Conservation (phyloP, 1,140 invertebrate species). For the Dolichoris vasculosae region DNA sequence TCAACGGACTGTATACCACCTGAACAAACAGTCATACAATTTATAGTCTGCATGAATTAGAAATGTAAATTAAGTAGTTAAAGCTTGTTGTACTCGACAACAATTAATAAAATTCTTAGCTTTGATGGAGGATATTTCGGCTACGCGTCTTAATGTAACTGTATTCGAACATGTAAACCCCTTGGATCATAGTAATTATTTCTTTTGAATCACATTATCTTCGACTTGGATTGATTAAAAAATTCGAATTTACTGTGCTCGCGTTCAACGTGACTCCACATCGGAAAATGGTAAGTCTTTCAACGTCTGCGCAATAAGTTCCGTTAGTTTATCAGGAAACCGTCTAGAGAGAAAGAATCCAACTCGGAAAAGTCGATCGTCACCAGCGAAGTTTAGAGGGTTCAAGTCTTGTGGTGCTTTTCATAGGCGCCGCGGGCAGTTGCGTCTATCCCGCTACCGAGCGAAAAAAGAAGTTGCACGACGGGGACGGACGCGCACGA, state of each 20-base stretch:
- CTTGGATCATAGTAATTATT: background rate
- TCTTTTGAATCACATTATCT: background rate
- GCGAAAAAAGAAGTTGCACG: conserved; percentile 39
- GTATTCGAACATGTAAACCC: background rate
- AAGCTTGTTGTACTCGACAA: background rate
- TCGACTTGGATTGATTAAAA: background rate
- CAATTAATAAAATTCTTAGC: background rate
- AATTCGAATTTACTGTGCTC: too few species aligned
- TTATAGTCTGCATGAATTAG: background rate
- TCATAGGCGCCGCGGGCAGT: too few species aligned
- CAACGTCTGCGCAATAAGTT: too few species aligned
- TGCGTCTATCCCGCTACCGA: conserved; percentile 16
- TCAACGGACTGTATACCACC: too few species aligned
- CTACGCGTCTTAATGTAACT: background rate
- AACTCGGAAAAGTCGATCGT: too few species aligned
- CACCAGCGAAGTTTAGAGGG: background rate
- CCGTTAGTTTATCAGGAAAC: background rate
- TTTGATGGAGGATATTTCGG: background rate
- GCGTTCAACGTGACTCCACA: too few species aligned
- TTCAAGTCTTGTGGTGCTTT: background rate
- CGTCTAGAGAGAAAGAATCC: background rate
- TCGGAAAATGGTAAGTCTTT: background rate
- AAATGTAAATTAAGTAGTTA: background rate
- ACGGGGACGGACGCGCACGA: conserved; percentile 25
- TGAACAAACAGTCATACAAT: too few species aligned